Evolutionary conservation across 2,113 vertebrate species (phyloP).

Genomic region (Ia io): DNA sequence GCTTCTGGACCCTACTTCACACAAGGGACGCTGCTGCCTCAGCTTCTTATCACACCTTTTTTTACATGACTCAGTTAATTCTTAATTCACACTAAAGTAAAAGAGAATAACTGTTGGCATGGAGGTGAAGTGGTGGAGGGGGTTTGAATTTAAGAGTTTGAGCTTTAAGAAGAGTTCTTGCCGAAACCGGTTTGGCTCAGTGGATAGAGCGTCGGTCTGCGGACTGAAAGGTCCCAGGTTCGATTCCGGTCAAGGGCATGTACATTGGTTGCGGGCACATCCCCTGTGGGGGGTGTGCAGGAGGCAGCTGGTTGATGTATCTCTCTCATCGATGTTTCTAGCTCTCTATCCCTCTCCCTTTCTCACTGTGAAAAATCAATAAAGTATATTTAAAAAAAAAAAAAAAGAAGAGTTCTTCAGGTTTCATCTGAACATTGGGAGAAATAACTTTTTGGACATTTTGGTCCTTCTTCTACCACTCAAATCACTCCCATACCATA

Average conservation of each 20-base stretch:
- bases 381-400: too few relatives aligned
- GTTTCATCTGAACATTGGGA: background rate
- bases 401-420: background rate
- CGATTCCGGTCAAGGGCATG: too few relatives aligned
- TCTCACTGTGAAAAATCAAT: too few relatives aligned
- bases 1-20: background rate
- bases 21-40: background rate
- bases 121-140: background rate
- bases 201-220: too few relatives aligned
- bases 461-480: background rate
- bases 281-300: too few relatives aligned
- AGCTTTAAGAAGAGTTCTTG: slow-evolving; percentile 14
- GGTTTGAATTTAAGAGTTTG: background rate
- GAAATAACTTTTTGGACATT: background rate
- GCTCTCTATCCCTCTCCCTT: too few relatives aligned
- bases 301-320: too few relatives aligned
- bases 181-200: too few relatives aligned
- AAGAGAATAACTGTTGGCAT: background rate
- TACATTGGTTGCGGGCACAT: too few relatives aligned
- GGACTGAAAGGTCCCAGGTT: too few relatives aligned
- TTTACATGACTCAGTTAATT: background rate
- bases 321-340: too few relatives aligned
- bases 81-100: background rate
- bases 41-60: background rate
- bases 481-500: background rate